Evolutionary conservation across 2,113 vertebrate species (phyloP), one percentile per base, ranked within the genome.

Genomic region (Cephalopholis sonnerati): DNA sequence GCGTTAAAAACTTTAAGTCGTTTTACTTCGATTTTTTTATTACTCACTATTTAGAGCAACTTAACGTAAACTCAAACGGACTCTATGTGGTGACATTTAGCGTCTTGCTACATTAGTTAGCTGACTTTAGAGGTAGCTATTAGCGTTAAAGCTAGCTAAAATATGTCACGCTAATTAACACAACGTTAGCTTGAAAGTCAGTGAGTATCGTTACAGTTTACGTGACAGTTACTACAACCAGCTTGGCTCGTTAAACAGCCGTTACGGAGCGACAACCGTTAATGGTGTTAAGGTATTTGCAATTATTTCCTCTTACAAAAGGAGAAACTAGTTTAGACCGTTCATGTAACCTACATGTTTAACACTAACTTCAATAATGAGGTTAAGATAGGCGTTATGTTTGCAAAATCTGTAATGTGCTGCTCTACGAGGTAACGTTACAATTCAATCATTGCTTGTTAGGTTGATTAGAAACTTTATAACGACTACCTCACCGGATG

Each of bases 141-240:
- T 89, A 83, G 85, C 72, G 16, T 58, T 57, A 79, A 54, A 4
- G 72, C 55, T 79, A 81, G 65, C 82, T 27, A 15, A 79, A 72
- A 82, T 72, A 53, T 62, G 32, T 90, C 41, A 22, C 36, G 86
- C 80, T 76, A 88, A 88, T 88, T 86, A 85, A 77, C 44, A 5
- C 65, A 65, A 50, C 59, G 17, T 22, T 74, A 48, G n/a, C 74
- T 41, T 2, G 12, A 54, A 80, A 44, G 36, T 22, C 2, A 20
- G 9, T 3, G 12, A 17, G 17, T 12, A 11, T 3, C 2, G 9
- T 11, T 10, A 25, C 15, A 20, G 2, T 54, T 29, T 50, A 11
- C 10, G 18, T 50, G 24, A 18, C 64, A 27, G 16, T 20, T 8
- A 50, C 16, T 17, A 44, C 41, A 17, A 48, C 11, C 20, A n/a